These are phyloP conservation scores for Lycophotia porphyrea DNA, from an alignment of 2,888 invertebrate genomes.

Conservation along the genomic window DNA sequence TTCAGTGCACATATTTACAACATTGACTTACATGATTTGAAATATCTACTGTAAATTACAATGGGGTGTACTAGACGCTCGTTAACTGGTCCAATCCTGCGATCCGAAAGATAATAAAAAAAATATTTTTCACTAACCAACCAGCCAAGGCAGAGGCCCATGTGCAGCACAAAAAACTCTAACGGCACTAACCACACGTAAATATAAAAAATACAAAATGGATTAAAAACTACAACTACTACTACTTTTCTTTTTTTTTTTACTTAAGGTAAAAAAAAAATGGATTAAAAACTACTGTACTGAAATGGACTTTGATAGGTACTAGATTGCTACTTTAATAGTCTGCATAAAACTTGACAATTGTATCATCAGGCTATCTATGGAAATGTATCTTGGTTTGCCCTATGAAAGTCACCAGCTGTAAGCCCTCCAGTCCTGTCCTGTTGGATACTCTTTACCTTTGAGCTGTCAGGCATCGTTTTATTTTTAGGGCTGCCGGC, in stretches of 20 bases:
- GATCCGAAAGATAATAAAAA: not conserved
- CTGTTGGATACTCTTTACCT: slow-evolving; percentile 43
- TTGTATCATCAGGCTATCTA: not conserved
- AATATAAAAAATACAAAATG: no score
- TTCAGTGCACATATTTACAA: not conserved
- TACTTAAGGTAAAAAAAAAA: not conserved
- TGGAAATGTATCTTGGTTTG: not conserved
- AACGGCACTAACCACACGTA: no score
- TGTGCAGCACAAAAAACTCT: no score
- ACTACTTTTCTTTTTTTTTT: no score
- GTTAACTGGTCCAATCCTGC: not conserved
- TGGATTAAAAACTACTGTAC: not conserved
- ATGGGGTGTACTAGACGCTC: not conserved
- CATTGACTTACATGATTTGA: not conserved
- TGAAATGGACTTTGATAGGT: not conserved
- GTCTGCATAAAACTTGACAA: not conserved
- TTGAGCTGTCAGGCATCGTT: slow-evolving; percentile 20
- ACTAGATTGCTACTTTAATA: not conserved
- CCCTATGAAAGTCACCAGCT: slow-evolving; percentile 50
- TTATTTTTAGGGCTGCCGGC: slow-evolving; percentile 48
- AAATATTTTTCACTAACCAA: not conserved
- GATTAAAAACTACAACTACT: no score
- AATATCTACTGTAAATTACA: not conserved
- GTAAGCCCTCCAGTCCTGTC: slow-evolving; percentile 45
- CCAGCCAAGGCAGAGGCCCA: no score